A percentile compares a stretch with the other conserved stretches of the same genome.
Evolutionary conservation across 2,888 invertebrate species (phyloP).

Genomic region (Geophilus truncorum): DNA sequence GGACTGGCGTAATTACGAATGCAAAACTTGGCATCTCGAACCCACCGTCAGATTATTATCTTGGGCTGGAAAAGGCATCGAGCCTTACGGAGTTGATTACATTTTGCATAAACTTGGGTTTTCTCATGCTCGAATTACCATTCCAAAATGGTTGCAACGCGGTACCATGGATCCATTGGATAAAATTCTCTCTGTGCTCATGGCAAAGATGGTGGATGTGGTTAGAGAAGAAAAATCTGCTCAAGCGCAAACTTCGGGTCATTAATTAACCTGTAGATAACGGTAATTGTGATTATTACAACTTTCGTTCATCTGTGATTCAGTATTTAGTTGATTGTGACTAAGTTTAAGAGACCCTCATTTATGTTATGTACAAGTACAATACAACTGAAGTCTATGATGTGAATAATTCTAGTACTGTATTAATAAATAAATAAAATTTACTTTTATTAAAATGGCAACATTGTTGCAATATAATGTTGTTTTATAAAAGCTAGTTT

Average conservation of each 20-base stretch:
- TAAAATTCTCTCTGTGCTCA: constrained; percentile 73
- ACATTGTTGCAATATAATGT: too few relatives aligned
- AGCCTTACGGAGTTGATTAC: constrained; percentile 97
- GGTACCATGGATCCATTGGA: constrained; percentile 97
- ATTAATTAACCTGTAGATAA: not conserved
- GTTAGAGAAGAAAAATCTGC: constrained; percentile 17
- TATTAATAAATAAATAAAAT: too few relatives aligned
- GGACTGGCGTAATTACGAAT: constrained; percentile 86
- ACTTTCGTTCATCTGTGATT: not conserved
- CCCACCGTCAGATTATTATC: constrained; percentile 67
- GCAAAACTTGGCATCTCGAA: constrained; percentile 94
- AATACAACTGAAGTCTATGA: too few relatives aligned
- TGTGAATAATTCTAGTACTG: too few relatives aligned
- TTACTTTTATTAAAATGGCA: too few relatives aligned
- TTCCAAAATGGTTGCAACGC: constrained; percentile 98
- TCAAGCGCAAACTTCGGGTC: not conserved
- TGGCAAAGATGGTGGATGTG: constrained; percentile 42
- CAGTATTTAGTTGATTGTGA: not conserved
- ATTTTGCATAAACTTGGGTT: constrained; percentile 96
- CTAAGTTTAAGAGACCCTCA: too few relatives aligned
- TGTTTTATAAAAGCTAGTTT: too few relatives aligned
- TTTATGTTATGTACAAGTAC: too few relatives aligned
- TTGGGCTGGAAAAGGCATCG: constrained; percentile 94
- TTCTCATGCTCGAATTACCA: constrained; percentile 93
- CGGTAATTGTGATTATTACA: too few relatives aligned